These are phyloP conservation scores for Tinea semifulvella DNA, from an alignment of 2,888 invertebrate genomes.

Conservation along the genomic window DNA sequence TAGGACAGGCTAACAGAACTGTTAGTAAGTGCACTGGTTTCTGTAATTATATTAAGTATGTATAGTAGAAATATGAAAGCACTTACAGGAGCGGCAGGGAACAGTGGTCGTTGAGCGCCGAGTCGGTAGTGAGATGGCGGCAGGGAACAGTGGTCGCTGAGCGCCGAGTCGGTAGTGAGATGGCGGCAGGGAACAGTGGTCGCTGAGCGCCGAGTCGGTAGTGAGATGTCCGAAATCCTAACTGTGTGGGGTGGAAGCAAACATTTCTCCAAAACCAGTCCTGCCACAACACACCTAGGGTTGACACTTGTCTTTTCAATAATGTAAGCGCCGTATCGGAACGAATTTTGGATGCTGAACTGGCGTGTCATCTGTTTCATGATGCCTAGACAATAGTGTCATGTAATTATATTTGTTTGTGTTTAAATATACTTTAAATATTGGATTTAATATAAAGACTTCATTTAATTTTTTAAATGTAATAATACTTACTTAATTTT, in stretches of 20 bases:
- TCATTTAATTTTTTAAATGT: too few species aligned
- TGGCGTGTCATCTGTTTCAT: too few species aligned
- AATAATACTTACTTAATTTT: too few species aligned
- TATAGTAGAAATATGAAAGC: not conserved
- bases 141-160: slow-evolving; percentile 5
- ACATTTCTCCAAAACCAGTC: slow-evolving; percentile 27
- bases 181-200: slow-evolving; percentile 3
- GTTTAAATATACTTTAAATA: too few species aligned
- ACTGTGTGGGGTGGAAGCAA: slow-evolving; percentile 19
- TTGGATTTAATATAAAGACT: too few species aligned
- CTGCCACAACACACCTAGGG: slow-evolving; percentile 7
- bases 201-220: not conserved
- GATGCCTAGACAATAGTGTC: too few species aligned
- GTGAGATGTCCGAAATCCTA: slow-evolving; percentile 13
- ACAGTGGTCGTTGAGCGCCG: slow-evolving; percentile 2
- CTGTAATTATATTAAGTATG: not conserved
- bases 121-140: slow-evolving; percentile 5
- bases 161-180: slow-evolving; percentile 1
- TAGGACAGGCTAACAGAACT: too few species aligned
- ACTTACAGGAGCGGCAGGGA: slow-evolving; percentile 6
- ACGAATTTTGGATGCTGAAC: too few species aligned
- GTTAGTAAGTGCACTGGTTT: too few species aligned
- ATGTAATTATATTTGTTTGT: too few species aligned
- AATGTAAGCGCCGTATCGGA: too few species aligned
- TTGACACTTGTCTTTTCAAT: not conserved